phyloP scores from a whole-genome alignment of 1,140 invertebrate species.

The Platyura marginata region DNA sequence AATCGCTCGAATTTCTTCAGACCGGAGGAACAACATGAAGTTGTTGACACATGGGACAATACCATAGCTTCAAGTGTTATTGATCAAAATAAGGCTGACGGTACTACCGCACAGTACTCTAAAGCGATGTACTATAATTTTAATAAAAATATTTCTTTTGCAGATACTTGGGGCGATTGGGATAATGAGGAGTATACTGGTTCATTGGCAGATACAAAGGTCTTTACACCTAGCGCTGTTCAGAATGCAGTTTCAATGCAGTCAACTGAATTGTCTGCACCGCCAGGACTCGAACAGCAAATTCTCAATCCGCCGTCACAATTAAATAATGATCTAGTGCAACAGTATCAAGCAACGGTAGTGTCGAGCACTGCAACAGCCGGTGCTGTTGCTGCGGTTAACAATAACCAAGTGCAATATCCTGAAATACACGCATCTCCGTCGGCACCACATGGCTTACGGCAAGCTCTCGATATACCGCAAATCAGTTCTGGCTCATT shows the following conservation, averaged over 20 bases:
- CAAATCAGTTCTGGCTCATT: conserved; percentile 19
- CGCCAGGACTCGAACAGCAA: conserved; percentile 19
- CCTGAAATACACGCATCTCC: conserved; percentile 4
- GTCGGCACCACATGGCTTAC: conserved; percentile 1
- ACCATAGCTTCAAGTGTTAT: conserved; percentile 19
- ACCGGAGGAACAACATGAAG: conserved; percentile 15
- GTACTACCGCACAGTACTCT: no score
- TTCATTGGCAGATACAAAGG: conserved; percentile 83
- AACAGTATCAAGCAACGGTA: conserved; percentile 5
- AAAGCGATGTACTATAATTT: not conserved
- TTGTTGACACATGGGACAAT: conserved; percentile 31
- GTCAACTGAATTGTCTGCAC: conserved; percentile 14
- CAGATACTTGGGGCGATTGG: conserved; percentile 49
- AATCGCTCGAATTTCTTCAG: conserved; percentile 11
- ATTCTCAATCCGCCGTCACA: conserved; percentile 15
- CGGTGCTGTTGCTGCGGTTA: conserved; percentile 9
- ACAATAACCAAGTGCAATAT: conserved; percentile 7
- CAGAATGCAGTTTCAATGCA: conserved; percentile 9
- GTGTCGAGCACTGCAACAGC: conserved; percentile 8
- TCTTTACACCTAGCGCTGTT: conserved; percentile 59
- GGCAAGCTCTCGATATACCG: conserved; percentile 6
- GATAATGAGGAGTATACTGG: conserved; percentile 90
- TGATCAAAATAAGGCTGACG: conserved; percentile 7
- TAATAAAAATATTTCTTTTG: no score
- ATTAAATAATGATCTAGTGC: conserved; percentile 3